Conservation (phyloP, 2,797 vertebrate genomes). For the Siniperca undulata region DNA sequence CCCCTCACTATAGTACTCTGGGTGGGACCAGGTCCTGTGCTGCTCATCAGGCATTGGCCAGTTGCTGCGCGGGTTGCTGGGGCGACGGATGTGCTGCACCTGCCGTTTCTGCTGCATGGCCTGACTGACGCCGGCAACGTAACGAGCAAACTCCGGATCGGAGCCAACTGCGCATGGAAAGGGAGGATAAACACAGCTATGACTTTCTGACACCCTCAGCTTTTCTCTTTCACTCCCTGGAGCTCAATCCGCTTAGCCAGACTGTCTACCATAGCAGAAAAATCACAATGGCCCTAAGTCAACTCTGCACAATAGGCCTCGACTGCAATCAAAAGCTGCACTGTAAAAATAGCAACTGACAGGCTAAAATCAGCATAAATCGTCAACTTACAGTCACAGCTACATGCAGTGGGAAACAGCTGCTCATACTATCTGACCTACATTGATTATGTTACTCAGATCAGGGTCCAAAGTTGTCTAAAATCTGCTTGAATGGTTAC, state of each 20-base stretch:
- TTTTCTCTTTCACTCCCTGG: constrained; percentile 71
- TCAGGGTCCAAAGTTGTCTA: neutral
- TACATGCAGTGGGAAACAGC: constrained; percentile 30
- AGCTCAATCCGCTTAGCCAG: constrained; percentile 73
- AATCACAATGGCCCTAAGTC: constrained; percentile 68
- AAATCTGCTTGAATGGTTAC: neutral
- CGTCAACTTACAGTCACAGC: constrained; percentile 24
- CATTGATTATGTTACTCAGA: constrained; percentile 18
- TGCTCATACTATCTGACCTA: constrained; percentile 37
- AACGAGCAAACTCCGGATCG: constrained; percentile 98
- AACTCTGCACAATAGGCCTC: constrained; percentile 61
- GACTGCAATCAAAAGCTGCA: constrained; percentile 63
- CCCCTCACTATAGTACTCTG: constrained; percentile 97
- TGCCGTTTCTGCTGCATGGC: constrained; percentile 99
- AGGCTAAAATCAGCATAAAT: constrained; percentile 57
- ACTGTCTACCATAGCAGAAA: constrained; percentile 78
- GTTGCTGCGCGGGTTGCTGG: constrained; percentile 91
- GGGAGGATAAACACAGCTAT: constrained; percentile 67
- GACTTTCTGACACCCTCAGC: constrained; percentile 82
- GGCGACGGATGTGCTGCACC: constrained; percentile 93
- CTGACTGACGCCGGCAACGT: constrained; percentile 97
- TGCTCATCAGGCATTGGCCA: constrained; percentile 95
- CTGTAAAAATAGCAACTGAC: constrained; percentile 64
- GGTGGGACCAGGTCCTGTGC: constrained; percentile 96
- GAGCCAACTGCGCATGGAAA: constrained; percentile 90